Base-by-base conservation (phyloP, 2,797 vertebrate species). In the Cossypha niveicapilla region DNA sequence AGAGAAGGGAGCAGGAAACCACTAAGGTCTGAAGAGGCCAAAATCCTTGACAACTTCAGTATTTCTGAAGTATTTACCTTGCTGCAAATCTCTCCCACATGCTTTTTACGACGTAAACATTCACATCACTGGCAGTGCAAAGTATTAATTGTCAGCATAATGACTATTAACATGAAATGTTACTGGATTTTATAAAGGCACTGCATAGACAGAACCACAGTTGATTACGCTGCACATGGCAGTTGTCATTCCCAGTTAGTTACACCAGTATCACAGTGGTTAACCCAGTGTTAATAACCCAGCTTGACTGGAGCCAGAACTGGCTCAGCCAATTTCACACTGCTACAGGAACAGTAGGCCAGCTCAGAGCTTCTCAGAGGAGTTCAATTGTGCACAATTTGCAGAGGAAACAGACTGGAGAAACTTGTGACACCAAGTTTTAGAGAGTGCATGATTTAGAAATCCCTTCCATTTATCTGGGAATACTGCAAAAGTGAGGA, bases 41-140 rank as follows among this genome's bases (percentile, higher is more conserved):
- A 70, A 87, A 67, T 3, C 47, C 28, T n/a, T n/a, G 11, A 45
- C 32, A 4, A n/a, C 18, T 15, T 51, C 22, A 73, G 6, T 23
- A 39, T 35, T 58, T n/a, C 45, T n/a, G 15, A 81, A 72, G 15
- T 4, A 54, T 18, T 42, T 37, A 47, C 23, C 23, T 50, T 1
- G 1, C 76, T 51, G n/a, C n/a, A 71, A 58, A 32, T 13, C 47
- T 32, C 21, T 45, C 5, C 3, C 11, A 19, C 1, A 0, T 9
- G 22, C 11, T 67, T 8, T 2, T 8, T 3, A 13, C 54, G 10
- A 61, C 4, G 5, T 5, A 51, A 61, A 58, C 35, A 6, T 18
- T 65, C 14, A 25, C 23, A 8, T 39, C 30, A 15, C 0, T 19
- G 57, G 30, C 56, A 62, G 18, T 7, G 18, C 32, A 11, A 62